Evolutionary conservation across 2,113 vertebrate species (phyloP).

Genomic region (Elgaria multicarinata): DNA sequence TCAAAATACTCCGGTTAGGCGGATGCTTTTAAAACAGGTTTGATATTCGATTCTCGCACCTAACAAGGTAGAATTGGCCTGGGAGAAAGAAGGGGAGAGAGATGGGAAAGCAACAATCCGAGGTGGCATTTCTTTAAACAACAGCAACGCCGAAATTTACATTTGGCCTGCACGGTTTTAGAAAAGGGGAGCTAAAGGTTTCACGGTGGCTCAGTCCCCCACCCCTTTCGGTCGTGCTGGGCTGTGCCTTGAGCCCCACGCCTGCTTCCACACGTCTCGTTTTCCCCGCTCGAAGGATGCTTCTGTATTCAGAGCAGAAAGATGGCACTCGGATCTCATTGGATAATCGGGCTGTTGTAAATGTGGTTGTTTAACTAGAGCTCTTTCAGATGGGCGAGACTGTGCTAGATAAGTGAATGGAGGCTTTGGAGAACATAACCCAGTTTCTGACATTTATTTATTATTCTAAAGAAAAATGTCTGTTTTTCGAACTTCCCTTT

Average conservation of each 20-base stretch:
- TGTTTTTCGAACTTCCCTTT: slow-evolving; percentile 43
- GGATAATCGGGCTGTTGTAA: slow-evolving; percentile 53
- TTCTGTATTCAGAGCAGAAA: slow-evolving; percentile 57
- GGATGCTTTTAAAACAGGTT: background rate
- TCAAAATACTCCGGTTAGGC: no score
- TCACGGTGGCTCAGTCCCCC: slow-evolving; percentile 61
- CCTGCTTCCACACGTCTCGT: background rate
- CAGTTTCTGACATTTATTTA: background rate
- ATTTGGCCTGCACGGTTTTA: slow-evolving; percentile 12
- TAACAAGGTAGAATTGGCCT: background rate
- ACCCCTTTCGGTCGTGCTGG: background rate
- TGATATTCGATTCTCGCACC: background rate
- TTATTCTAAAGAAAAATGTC: background rate
- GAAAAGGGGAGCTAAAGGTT: background rate
- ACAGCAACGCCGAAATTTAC: background rate
- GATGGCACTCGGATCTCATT: slow-evolving; percentile 69
- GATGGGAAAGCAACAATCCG: background rate
- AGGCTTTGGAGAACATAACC: slow-evolving; percentile 9
- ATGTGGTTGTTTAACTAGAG: slow-evolving; percentile 58
- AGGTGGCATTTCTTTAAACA: slow-evolving; percentile 2
- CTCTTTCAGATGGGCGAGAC: slow-evolving; percentile 43
- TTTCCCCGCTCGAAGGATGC: slow-evolving; percentile 17
- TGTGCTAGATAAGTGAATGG: slow-evolving; percentile 54
- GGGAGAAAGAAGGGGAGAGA: background rate
- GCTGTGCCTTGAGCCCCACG: background rate